Percentiles rank a stretch among this genome's conserved stretches.
These are phyloP conservation scores for Ennomos quercinarius DNA, from an alignment of 2,888 invertebrate species.

Conservation along the genomic window DNA sequence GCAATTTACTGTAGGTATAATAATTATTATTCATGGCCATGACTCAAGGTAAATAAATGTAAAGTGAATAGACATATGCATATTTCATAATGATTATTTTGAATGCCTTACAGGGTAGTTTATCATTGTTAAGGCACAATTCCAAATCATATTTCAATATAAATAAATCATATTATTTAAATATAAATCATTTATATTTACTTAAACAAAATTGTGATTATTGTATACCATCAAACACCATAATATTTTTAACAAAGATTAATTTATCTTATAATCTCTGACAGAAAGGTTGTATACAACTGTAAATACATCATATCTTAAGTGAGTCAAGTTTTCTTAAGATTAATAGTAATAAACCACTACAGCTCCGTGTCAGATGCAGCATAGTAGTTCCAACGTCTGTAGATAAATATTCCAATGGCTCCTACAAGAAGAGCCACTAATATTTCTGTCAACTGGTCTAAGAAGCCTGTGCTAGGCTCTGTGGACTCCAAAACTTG, in stretches of 20 bases:
- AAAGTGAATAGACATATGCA: too few species aligned
- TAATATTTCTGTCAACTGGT: constrained; percentile 75
- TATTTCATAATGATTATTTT: constrained; percentile 5
- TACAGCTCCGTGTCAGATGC: constrained; percentile 64
- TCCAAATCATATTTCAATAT: constrained; percentile 13
- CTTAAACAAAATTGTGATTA: constrained; percentile 22
- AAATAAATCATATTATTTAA: constrained; percentile 6
- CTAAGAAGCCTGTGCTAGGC: constrained; percentile 68
- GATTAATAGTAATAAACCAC: constrained; percentile 27
- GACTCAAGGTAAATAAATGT: too few species aligned
- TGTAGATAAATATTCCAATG: constrained; percentile 75
- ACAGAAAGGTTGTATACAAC: constrained; percentile 21
- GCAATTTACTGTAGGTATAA: too few species aligned
- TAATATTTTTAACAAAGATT: constrained; percentile 22
- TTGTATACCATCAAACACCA: constrained; percentile 29
- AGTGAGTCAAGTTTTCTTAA: constrained; percentile 33
- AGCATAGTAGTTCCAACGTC: constrained; percentile 70
- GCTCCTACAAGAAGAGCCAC: constrained; percentile 75
- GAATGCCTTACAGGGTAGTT: constrained; percentile 22
- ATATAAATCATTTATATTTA: constrained; percentile 16
- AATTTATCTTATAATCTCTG: constrained; percentile 25
- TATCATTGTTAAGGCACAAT: constrained; percentile 34
- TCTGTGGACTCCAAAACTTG: constrained; percentile 72
- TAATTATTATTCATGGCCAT: too few species aligned
- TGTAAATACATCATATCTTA: constrained; percentile 16